Percentiles rank a stretch among this genome's conserved stretches.
Conservation (phyloP, 2,113 vertebrate genomes). For the Eublepharis macularius region DNA sequence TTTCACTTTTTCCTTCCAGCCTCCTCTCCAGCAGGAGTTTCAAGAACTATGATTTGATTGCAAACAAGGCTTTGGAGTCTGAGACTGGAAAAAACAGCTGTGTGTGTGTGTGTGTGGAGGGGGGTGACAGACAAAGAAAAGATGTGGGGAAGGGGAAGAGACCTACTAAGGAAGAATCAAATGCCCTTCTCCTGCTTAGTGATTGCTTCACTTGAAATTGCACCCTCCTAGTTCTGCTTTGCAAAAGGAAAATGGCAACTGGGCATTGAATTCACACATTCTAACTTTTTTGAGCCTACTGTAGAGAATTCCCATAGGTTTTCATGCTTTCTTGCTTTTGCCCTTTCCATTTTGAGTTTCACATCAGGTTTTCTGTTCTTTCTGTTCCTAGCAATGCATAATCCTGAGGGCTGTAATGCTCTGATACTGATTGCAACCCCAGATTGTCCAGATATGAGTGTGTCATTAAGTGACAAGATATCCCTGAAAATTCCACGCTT, state of each 20-base stretch:
- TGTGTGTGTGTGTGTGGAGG: too few relatives aligned
- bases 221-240: neutral
- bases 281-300: neutral
- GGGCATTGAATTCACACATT: neutral
- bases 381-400: neutral
- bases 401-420: neutral
- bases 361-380: neutral
- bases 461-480: neutral
- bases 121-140: neutral
- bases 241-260: neutral
- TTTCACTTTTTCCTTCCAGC: neutral
- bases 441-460: neutral
- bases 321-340: neutral
- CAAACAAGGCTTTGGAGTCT: neutral
- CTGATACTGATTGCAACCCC: neutral
- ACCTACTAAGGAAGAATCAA: neutral
- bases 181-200: neutral
- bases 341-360: neutral
- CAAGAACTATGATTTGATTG: neutral
- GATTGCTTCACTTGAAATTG: neutral
- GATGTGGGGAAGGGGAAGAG: neutral
- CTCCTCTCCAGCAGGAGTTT: neutral
- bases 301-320: neutral
- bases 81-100: neutral
- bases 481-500: neutral